Conservation (phyloP, 2,797 vertebrate species). For the Poeciliopsis turneri region DNA sequence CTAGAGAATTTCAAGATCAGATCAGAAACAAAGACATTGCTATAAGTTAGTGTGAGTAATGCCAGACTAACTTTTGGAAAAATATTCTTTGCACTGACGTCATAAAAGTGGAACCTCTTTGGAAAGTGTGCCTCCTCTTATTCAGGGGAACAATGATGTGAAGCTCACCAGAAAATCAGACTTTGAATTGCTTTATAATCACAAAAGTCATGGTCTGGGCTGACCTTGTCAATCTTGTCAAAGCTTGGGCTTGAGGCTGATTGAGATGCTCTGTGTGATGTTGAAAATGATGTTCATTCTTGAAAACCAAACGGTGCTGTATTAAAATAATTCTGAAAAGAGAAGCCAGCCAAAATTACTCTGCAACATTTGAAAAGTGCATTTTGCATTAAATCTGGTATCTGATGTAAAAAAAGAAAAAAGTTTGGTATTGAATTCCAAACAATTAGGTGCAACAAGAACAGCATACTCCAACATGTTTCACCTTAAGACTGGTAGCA, state of each 20-base stretch:
- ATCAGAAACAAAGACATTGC: not conserved
- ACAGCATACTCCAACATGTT: not conserved
- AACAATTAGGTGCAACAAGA: not conserved
- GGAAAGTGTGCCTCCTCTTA: not conserved
- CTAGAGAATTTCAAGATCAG: not conserved
- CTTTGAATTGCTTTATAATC: not conserved
- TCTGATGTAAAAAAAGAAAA: too few relatives aligned
- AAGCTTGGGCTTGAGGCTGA: not conserved
- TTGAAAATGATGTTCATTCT: not conserved
- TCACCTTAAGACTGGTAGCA: not conserved
- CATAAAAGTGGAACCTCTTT: not conserved
- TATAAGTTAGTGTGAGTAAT: not conserved
- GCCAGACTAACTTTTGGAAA: not conserved
- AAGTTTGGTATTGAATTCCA: not conserved
- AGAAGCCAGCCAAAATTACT: not conserved
- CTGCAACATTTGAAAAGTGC: not conserved
- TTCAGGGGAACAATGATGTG: not conserved
- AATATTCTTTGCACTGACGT: not conserved
- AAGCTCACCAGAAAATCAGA: not conserved
- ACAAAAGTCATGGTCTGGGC: not conserved
- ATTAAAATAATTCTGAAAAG: not conserved
- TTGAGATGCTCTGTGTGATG: not conserved
- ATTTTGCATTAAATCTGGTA: not conserved
- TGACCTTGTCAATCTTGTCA: not conserved
- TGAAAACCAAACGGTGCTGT: not conserved